Evolutionary conservation across 2,888 invertebrate species (phyloP).

Genomic region (Aphidius colemani): DNA sequence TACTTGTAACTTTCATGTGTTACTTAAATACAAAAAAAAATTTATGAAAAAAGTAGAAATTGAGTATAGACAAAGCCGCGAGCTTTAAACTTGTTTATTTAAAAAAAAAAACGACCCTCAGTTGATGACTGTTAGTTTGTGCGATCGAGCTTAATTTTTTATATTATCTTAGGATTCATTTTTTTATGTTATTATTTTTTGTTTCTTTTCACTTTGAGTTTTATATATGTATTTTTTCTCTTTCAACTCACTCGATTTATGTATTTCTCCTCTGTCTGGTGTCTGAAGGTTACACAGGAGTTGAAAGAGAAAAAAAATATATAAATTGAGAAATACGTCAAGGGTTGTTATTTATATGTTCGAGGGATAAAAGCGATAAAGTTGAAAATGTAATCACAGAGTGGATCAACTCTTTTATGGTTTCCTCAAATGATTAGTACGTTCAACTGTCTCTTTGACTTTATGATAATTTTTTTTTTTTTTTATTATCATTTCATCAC

Average conservation of each 20-base stretch:
- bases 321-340: slow-evolving; percentile 8
- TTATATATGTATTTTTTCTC: slow-evolving; percentile 28
- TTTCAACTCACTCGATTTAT: slow-evolving; percentile 32
- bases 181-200: slow-evolving; percentile 17
- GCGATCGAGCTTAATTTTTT: slow-evolving; percentile 6
- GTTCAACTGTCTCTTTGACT: background rate
- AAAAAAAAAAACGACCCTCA: slow-evolving; percentile 8
- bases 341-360: slow-evolving; percentile 17
- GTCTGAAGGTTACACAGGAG: slow-evolving; percentile 28
- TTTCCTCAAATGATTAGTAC: slow-evolving; percentile 14
- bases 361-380: slow-evolving; percentile 27
- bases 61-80: no score
- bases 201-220: slow-evolving; percentile 22
- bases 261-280: slow-evolving; percentile 27
- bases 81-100: no score
- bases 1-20: no score
- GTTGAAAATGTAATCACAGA: slow-evolving; percentile 50
- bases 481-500: no score
- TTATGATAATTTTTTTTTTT: no score
- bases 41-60: no score
- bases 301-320: background rate
- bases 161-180: slow-evolving; percentile 20
- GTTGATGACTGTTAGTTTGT: slow-evolving; percentile 4
- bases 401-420: slow-evolving; percentile 33
- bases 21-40: no score